A percentile compares a stretch with the other conserved stretches of the same genome.
phyloP scores from a whole-genome alignment of 2,113 vertebrate species.

The Bucco capensis region DNA sequence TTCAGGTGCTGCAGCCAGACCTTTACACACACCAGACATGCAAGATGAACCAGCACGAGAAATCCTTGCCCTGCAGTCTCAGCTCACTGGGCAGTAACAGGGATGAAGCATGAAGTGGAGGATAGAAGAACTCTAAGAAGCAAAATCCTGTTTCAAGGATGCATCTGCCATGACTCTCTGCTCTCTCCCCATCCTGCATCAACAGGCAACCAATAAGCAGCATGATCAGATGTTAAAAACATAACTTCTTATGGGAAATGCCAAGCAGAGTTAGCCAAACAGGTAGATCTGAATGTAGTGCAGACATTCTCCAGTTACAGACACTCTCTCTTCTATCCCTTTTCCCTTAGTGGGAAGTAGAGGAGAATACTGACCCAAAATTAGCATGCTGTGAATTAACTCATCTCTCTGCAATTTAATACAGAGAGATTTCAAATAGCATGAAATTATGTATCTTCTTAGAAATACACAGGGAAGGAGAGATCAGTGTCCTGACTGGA shows the following conservation, averaged over 20 bases:
- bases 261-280: neutral
- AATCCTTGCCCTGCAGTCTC: neutral
- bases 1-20: neutral
- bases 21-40: neutral
- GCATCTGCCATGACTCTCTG: neutral
- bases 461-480: neutral
- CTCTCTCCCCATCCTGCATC: neutral
- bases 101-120: neutral
- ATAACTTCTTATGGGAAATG: neutral
- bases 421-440: neutral
- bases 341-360: neutral
- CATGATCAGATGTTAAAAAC: neutral
- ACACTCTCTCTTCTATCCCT: neutral
- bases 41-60: neutral
- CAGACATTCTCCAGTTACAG: neutral
- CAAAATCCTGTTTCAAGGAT: neutral
- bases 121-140: neutral
- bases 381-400: neutral
- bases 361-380: neutral
- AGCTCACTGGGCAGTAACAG: neutral
- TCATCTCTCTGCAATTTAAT: neutral
- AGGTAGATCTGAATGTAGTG: neutral
- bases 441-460: neutral
- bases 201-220: neutral
- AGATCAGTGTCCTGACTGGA: neutral